These are phyloP conservation scores for Oophaga sylvatica DNA, from an alignment of 2,797 vertebrate species.

Conservation along the genomic window DNA sequence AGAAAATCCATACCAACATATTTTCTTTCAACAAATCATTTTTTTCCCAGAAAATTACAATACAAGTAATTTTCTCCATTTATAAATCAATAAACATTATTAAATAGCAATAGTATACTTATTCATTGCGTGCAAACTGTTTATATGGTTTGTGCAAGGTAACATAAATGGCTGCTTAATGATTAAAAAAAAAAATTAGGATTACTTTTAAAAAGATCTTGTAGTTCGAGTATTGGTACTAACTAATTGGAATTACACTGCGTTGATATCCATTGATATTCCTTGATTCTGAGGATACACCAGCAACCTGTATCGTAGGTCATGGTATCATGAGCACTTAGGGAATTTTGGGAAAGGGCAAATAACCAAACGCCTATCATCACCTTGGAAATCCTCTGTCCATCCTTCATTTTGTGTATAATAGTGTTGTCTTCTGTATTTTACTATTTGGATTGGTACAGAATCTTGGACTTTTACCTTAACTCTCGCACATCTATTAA, in stretches of 20 bases:
- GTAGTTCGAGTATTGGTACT: not conserved
- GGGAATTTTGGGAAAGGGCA: too few species aligned
- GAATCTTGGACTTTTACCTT: too few species aligned
- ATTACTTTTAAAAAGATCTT: not conserved
- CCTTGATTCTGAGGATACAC: too few species aligned
- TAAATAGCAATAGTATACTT: not conserved
- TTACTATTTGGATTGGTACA: too few species aligned
- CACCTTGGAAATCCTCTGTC: too few species aligned
- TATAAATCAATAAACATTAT: not conserved
- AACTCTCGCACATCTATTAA: too few species aligned
- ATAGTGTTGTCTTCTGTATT: too few species aligned
- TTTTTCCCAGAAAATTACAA: not conserved
- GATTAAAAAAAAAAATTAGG: not conserved
- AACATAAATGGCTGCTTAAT: not conserved
- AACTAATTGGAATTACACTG: not conserved
- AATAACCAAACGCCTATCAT: too few species aligned
- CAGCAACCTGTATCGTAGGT: not conserved
- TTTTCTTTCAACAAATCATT: not conserved
- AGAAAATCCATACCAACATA: not conserved
- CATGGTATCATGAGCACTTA: not conserved
- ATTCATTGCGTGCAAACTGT: not conserved
- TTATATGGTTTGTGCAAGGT: not conserved
- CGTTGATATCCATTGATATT: not conserved
- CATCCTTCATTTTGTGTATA: too few species aligned
- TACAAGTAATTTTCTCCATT: not conserved